Percentiles rank a stretch among this genome's conserved stretches.
Conservation (phyloP, 2,797 vertebrate species). For the Morus bassanus region DNA sequence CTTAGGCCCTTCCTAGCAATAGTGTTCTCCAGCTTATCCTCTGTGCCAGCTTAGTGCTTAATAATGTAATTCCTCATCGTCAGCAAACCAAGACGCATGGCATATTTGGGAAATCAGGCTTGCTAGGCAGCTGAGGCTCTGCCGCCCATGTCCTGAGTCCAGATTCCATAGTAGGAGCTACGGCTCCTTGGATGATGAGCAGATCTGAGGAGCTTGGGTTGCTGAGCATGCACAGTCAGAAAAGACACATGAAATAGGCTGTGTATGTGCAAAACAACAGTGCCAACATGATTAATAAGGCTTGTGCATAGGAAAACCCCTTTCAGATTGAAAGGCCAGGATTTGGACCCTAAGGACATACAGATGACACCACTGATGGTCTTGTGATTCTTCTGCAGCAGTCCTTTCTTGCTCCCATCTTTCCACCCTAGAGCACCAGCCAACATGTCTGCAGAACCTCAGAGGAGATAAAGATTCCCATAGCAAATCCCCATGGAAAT, state of each 20-base stretch:
- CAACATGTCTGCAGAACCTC: not conserved
- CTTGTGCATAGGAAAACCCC: not conserved
- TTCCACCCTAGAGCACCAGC: not conserved
- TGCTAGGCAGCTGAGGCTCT: not conserved
- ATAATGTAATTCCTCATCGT: not conserved
- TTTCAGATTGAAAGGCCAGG: not conserved
- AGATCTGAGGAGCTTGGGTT: not conserved
- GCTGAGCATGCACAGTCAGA: not conserved
- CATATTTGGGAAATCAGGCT: not conserved
- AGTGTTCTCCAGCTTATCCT: not conserved
- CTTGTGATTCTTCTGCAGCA: not conserved
- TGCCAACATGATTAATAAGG: not conserved
- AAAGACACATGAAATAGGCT: not conserved
- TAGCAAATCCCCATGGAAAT: not conserved
- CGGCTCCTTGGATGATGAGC: not conserved
- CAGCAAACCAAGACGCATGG: not conserved
- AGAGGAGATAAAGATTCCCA: not conserved
- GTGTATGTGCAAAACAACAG: not conserved
- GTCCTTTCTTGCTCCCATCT: not conserved
- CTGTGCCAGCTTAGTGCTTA: not conserved
- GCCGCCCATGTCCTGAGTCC: not conserved
- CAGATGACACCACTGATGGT: not conserved
- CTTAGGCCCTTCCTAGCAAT: not conserved
- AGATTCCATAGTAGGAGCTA: not conserved
- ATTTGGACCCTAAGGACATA: not conserved